Conservation (phyloP, 1,140 invertebrate genomes). For the Drosophila ohnishii region DNA sequence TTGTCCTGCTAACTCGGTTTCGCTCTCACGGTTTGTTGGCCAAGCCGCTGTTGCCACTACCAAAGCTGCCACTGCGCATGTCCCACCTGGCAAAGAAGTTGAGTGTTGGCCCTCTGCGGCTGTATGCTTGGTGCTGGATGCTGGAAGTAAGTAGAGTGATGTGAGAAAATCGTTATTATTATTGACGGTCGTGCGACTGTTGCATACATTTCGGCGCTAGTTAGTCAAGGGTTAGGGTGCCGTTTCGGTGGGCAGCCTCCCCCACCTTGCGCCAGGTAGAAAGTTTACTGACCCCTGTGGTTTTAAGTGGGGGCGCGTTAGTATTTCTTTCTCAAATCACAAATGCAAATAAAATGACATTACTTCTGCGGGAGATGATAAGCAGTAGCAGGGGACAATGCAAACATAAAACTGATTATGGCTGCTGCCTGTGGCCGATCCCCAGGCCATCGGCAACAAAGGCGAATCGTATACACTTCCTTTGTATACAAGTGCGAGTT, state of each 20-base stretch:
- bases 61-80: constrained; percentile 73
- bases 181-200: constrained; percentile 19
- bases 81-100: constrained; percentile 8
- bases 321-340: constrained; percentile 27
- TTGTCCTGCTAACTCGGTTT: constrained; percentile 2
- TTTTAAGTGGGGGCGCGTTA: background rate
- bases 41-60: constrained; percentile 51
- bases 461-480: constrained; percentile 4
- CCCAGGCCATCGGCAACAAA: constrained; percentile 5
- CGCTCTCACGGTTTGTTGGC: constrained; percentile 32
- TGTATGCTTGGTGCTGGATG: constrained; percentile 43
- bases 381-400: constrained; percentile 11
- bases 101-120: constrained; percentile 31
- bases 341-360: constrained; percentile 19
- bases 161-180: constrained; percentile 77
- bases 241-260: background rate
- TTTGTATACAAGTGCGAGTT: constrained; percentile 22
- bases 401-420: constrained; percentile 26
- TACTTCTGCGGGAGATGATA: constrained; percentile 12
- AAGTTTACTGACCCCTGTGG: constrained; percentile 36
- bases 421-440: background rate
- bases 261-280: constrained; percentile 1
- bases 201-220: constrained; percentile 48
- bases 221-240: constrained; percentile 5
- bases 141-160: constrained; percentile 49